These are phyloP conservation scores for Pseudococcus jackbeardsleyi DNA, from an alignment of 2,888 invertebrate genomes.

Conservation along the genomic window DNA sequence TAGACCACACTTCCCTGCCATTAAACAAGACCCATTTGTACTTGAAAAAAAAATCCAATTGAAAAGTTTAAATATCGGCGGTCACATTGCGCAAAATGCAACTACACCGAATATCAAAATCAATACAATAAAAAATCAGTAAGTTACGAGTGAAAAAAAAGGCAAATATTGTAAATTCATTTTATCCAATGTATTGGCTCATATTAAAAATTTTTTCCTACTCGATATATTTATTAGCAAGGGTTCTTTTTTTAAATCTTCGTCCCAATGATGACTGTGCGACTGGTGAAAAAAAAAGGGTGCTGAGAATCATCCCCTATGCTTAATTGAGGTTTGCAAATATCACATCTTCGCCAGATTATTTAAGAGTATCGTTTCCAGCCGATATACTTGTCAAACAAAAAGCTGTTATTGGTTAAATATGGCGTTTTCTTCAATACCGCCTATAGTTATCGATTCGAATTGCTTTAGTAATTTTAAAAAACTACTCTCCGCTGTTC, in stretches of 20 bases:
- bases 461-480: conserved; percentile 50
- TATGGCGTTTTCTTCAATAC: conserved; percentile 51
- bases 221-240: conserved; percentile 58
- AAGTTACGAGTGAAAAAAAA: conserved; percentile 44
- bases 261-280: not conserved
- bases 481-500: not conserved
- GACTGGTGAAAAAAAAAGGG: conserved; percentile 56
- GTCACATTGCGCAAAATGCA: conserved; percentile 50
- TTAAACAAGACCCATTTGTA: conserved; percentile 62
- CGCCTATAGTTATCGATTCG: conserved; percentile 43
- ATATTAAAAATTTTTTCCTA: conserved; percentile 62
- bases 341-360: conserved; percentile 59
- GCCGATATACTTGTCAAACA: conserved; percentile 60
- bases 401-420: conserved; percentile 60
- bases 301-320: conserved; percentile 60
- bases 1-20: conserved; percentile 13
- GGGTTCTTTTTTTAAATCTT: conserved; percentile 60
- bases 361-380: conserved; percentile 58
- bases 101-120: not conserved
- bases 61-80: conserved; percentile 57
- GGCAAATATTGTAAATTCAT: conserved; percentile 62
- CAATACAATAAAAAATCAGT: conserved; percentile 41
- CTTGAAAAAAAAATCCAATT: conserved; percentile 51
- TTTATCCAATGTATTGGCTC: conserved; percentile 58
- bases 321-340: conserved; percentile 64